Base-by-base conservation (phyloP, 2,888 invertebrate species). In the Drosophila melanocephala region DNA sequence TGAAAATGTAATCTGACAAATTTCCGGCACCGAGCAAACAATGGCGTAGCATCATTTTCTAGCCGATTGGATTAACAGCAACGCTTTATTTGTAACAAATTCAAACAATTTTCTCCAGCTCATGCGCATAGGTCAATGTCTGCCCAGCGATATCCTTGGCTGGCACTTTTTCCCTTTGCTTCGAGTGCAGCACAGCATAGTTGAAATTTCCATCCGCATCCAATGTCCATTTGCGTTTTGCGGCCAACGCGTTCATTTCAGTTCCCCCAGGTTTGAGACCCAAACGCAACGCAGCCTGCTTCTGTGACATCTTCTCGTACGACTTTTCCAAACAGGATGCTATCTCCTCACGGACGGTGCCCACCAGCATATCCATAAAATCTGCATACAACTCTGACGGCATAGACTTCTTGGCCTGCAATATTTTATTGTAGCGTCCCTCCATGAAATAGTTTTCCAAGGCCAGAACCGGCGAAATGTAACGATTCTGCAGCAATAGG, bases 1-100 rank as follows among this genome's bases (percentile, higher is more conserved):
- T 89, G 91, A 65, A 87, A 88, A 90, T 90, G 70, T 79, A 89
- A 91, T 86, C 88, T 90, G 88, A 89, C 88, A 89, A 89, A 89
- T 89, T 88, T 87, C 67, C 64, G 61, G 55, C 50, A 62, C 9
- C 44, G 22, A 58, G 42, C 44, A 53, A 64, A 70, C 53, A 50
- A 63, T 61, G 65, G 72, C 50, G 28, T 57, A 63, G 26, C 53
- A 53, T 72, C 22, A 83, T 87, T 81, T 81, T 69, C 59, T 63
- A 72, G 56, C 19, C 74, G 58, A 70, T 67, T 60, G 73, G 77
- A 83, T 84, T 78, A 81, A 50, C n/a, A 60, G 63, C 32, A 68
- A 75, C 67, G 72, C 68, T 77, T 82, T 72, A 64, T 68, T 72
- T 61, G 51, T 39, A 56, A 32, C 22, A 65, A 75, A 61, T 69